Percentiles rank a stretch among this genome's conserved stretches.
Evolutionary conservation across 2,113 vertebrate genomes (phyloP).

Genomic region (Cyprinodon brontotheroides): DNA sequence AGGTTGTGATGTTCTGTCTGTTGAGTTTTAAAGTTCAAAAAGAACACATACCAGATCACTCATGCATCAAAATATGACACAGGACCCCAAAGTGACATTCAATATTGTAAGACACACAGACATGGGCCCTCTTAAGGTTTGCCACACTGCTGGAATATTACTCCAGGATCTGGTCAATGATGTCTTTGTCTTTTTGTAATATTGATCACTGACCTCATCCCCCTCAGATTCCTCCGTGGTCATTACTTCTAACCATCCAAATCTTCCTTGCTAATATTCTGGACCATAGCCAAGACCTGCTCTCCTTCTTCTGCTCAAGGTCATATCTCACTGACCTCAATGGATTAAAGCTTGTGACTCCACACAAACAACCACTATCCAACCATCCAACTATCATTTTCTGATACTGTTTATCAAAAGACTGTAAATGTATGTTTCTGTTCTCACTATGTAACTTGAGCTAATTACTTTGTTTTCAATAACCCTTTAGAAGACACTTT

Average conservation of each 20-base stretch:
- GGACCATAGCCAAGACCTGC: background rate
- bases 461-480: background rate
- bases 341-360: too few species aligned
- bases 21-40: background rate
- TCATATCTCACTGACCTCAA: too few species aligned
- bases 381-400: background rate
- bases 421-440: background rate
- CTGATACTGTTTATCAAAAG: background rate
- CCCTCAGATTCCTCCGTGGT: background rate
- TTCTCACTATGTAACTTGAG: background rate
- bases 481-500: background rate
- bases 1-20: background rate
- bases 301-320: background rate
- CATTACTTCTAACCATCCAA: background rate
- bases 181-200: background rate
- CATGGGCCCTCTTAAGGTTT: background rate
- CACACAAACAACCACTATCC: too few species aligned
- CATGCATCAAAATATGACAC: background rate
- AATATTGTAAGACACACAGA: constrained; percentile 1
- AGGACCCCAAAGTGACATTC: background rate
- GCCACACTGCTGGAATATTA: background rate
- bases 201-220: background rate
- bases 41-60: background rate
- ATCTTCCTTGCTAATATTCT: background rate
- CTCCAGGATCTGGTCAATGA: background rate